phyloP scores from a whole-genome alignment of 2,888 invertebrate genomes.

The Tipula lateralis region DNA sequence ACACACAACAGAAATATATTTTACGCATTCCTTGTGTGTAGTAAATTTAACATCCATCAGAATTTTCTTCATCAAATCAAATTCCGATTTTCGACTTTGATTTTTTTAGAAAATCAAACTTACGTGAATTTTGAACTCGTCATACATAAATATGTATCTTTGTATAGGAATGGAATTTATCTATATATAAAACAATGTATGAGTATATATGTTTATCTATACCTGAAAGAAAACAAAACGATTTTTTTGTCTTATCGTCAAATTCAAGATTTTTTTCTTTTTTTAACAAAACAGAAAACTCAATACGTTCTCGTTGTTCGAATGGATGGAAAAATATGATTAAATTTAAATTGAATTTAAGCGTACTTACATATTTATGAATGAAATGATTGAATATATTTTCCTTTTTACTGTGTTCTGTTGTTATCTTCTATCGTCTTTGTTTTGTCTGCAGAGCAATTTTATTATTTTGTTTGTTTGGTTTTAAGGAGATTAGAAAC shows the following conservation, averaged over 20 bases:
- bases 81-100: not conserved
- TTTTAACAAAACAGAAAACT: not conserved
- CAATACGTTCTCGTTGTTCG: not conserved
- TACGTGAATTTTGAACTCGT: not conserved
- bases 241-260: conserved; percentile 13
- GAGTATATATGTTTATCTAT: not conserved
- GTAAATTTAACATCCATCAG: not conserved
- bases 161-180: too few relatives aligned
- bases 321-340: conserved; percentile 20
- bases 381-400: not conserved
- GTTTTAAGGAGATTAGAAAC: not conserved
- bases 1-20: not conserved
- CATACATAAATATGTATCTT: too few relatives aligned
- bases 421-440: not conserved
- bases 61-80: not conserved
- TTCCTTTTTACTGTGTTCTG: not conserved
- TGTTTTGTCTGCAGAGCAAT: not conserved
- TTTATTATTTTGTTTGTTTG: not conserved
- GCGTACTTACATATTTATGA: conserved; percentile 15
- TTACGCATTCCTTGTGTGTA: not conserved
- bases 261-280: not conserved
- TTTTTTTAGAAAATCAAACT: not conserved
- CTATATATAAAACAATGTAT: not conserved
- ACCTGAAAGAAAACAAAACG: conserved; percentile 20
- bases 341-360: conserved; percentile 19